Conservation (phyloP, 2,797 vertebrate species). For the Pitangus sulphuratus region DNA sequence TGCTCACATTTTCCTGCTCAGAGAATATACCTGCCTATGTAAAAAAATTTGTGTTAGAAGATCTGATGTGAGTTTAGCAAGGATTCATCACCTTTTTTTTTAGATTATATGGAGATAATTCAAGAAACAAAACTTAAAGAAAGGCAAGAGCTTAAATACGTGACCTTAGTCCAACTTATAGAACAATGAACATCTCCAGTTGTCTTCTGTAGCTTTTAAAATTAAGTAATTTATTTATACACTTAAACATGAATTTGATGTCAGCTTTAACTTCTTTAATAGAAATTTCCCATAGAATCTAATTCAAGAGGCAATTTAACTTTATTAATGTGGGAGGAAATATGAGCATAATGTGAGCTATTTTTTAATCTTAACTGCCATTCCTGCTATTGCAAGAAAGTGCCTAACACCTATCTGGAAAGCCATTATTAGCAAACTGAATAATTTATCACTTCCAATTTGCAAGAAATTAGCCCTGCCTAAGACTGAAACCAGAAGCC, state of each 20-base stretch:
- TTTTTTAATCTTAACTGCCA: constrained; percentile 30
- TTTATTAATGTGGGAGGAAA: constrained; percentile 41
- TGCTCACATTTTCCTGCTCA: neutral
- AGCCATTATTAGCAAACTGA: constrained; percentile 9
- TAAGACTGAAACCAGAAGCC: neutral
- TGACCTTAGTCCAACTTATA: neutral
- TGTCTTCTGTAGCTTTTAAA: neutral
- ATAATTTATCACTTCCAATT: constrained; percentile 12
- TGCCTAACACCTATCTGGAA: neutral
- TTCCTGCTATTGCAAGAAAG: neutral
- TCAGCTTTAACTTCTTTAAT: neutral
- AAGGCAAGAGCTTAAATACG: neutral
- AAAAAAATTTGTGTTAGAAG: neutral
- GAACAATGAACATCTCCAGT: neutral
- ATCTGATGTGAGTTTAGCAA: neutral
- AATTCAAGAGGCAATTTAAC: constrained; percentile 12
- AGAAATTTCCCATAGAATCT: neutral
- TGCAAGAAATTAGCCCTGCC: neutral
- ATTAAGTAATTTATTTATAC: neutral
- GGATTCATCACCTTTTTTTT: neutral
- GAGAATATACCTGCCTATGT: neutral
- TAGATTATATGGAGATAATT: neutral
- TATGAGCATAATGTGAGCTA: neutral
- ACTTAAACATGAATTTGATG: neutral
- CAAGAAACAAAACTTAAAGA: neutral